These are phyloP conservation scores for Geotrypetes seraphini DNA, from an alignment of 2,797 vertebrate genomes.

Conservation along the genomic window DNA sequence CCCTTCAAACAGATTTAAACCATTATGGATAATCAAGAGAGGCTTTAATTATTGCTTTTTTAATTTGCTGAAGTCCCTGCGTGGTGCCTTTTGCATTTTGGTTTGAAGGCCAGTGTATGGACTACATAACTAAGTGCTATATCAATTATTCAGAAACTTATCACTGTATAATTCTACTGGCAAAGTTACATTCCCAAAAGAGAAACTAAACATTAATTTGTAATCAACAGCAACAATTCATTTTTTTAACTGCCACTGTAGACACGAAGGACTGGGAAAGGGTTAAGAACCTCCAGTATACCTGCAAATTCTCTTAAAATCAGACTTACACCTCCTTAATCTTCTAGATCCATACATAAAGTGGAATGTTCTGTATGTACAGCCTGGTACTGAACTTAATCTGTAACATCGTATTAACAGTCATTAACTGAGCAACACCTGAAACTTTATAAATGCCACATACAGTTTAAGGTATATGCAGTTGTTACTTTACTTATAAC, in stretches of 20 bases:
- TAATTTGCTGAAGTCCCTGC: conserved; percentile 20
- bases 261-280: conserved; percentile 40
- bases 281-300: conserved; percentile 26
- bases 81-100: conserved; percentile 15
- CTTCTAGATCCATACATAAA: conserved; percentile 32
- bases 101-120: conserved; percentile 22
- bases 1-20: conserved; percentile 9
- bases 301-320: conserved; percentile 32
- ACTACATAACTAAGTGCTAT: conserved; percentile 22
- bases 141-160: conserved; percentile 25
- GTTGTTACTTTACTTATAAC: conserved; percentile 46
- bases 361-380: conserved; percentile 61
- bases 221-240: conserved; percentile 45
- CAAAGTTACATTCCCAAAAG: conserved; percentile 35
- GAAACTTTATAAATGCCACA: conserved; percentile 51
- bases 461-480: conserved; percentile 44
- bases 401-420: conserved; percentile 51
- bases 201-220: conserved; percentile 50
- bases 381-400: conserved; percentile 39
- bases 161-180: conserved; percentile 23
- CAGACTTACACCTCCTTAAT: conserved; percentile 36
- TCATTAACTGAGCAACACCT: conserved; percentile 53
- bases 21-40: conserved; percentile 15
- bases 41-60: conserved; percentile 29
- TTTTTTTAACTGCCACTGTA: conserved; percentile 37